Percentiles rank a stretch among this genome's conserved stretches.
Conservation (phyloP, 2,797 vertebrate genomes). For the Epinephelus awoara region DNA sequence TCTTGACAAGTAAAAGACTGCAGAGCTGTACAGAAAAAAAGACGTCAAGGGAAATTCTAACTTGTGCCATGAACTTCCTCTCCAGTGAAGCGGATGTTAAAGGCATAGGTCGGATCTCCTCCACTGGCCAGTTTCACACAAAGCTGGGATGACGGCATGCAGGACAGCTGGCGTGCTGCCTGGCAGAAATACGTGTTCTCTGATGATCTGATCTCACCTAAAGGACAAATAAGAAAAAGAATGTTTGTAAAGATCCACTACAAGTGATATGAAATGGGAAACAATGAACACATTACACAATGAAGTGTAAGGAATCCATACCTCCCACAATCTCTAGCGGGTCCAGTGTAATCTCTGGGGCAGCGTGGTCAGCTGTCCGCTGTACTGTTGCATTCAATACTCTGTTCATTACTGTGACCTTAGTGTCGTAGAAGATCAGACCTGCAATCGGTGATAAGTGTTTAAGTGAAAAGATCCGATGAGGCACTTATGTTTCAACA, state of each 20-base stretch:
- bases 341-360: constrained; percentile 97
- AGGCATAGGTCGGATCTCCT: constrained; percentile 96
- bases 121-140: constrained; percentile 97
- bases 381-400: constrained; percentile 97
- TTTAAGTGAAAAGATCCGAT: background rate
- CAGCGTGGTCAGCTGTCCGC: constrained; percentile 96
- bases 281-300: background rate
- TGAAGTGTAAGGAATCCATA: constrained; percentile 50
- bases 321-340: constrained; percentile 98
- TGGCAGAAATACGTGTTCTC: constrained; percentile 99
- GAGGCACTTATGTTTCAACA: constrained; percentile 7
- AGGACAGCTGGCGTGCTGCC: constrained; percentile 94
- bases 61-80: constrained; percentile 99
- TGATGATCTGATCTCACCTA: constrained; percentile 94
- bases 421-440: constrained; percentile 97
- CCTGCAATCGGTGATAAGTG: constrained; percentile 52
- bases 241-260: background rate
- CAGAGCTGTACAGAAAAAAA: background rate
- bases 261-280: background rate
- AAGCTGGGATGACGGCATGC: constrained; percentile 95
- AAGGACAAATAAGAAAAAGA: constrained; percentile 6
- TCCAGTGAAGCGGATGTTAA: constrained; percentile 98
- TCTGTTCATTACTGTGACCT: constrained; percentile 96
- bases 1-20: background rate
- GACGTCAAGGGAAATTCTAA: constrained; percentile 71